Conservation (phyloP, 2,888 invertebrate genomes). For the Norana najaformis region DNA sequence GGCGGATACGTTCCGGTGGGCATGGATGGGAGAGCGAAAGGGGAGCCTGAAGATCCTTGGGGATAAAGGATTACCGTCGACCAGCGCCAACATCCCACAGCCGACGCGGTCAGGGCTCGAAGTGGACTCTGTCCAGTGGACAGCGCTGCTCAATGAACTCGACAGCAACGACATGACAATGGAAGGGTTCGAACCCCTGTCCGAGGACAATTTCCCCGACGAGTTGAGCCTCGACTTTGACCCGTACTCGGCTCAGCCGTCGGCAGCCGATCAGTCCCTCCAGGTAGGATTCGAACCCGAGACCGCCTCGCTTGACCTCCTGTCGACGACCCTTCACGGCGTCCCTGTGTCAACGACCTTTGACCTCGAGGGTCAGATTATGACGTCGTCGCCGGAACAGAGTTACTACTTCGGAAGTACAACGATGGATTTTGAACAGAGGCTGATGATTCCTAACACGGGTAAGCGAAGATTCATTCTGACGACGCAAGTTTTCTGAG, state of each 20-base stretch:
- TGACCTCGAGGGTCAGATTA: constrained; percentile 6
- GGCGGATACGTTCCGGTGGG: neutral
- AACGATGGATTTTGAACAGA: neutral
- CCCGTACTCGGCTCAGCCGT: constrained; percentile 65
- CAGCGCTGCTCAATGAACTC: neutral
- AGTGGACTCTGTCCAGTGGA: neutral
- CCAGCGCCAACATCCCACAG: neutral
- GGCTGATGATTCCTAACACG: neutral
- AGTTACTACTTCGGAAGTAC: neutral
- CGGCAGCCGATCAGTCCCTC: constrained; percentile 3
- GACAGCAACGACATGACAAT: constrained; percentile 72
- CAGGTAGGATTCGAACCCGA: neutral
- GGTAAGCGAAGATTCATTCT: neutral
- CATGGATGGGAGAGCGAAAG: constrained; percentile 5
- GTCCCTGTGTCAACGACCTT: neutral
- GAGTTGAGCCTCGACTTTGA: constrained; percentile 72
- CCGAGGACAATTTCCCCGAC: constrained; percentile 63
- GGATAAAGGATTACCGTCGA: neutral
- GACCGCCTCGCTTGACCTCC: constrained; percentile 76
- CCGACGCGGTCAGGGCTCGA: neutral
- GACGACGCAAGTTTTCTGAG: no score
- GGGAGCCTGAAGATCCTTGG: neutral
- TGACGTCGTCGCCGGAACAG: neutral
- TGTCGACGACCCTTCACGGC: constrained; percentile 76
- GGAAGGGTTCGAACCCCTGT: constrained; percentile 79